Evolutionary conservation across 2,113 vertebrate species (phyloP), one percentile per base, ranked within the genome.

Genomic region (Verasper variegatus): DNA sequence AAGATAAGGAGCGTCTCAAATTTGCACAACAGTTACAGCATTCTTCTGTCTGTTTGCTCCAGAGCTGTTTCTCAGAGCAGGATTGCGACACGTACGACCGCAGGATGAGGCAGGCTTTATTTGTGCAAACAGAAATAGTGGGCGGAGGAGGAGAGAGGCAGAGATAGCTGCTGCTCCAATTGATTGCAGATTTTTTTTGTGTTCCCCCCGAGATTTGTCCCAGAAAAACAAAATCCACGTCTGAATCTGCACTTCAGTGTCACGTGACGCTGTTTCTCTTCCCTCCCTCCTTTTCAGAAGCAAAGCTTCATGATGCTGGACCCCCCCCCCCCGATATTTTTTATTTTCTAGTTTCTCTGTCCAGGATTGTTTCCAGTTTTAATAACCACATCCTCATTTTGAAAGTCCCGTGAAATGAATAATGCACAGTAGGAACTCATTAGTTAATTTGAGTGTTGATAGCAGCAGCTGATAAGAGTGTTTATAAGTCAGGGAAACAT

Each of bases 221-320:
- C 85, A 91, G 87, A 92, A 91, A 91, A 92, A 89, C 86, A 89
- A 58, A 52, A 85, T 18, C 68, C 1, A 4, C 57, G 67, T 85
- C 47, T 59, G 76, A 56, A 42, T 78, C 49, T 68, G 61, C 76
- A 40, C 55, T 49, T 68, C 23, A 49, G 15, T 15, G 15, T 49
- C 47, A 49, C 6, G 17, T 51, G 47, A 5, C 17, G 3, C 17
- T 9, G 14, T 51, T 51, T 51, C 47, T 18, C 51, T 15, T 5
- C 51, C 51, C 51, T 15, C 51, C 9, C n/a, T 20, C 9, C 10
- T 24, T 3, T 20, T 21, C n/a, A 23, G 51, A 54, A 1, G 11
- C 54, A 14, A 23, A 52, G 4, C 5, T 75, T 51, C 70, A 27
- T 52, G 68, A 74, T 54, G 70, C 26, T 63, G 47, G 62, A 56